These are phyloP conservation scores for Calcarius lapponicus DNA, from an alignment of 2,797 vertebrate genomes.

Conservation along the genomic window DNA sequence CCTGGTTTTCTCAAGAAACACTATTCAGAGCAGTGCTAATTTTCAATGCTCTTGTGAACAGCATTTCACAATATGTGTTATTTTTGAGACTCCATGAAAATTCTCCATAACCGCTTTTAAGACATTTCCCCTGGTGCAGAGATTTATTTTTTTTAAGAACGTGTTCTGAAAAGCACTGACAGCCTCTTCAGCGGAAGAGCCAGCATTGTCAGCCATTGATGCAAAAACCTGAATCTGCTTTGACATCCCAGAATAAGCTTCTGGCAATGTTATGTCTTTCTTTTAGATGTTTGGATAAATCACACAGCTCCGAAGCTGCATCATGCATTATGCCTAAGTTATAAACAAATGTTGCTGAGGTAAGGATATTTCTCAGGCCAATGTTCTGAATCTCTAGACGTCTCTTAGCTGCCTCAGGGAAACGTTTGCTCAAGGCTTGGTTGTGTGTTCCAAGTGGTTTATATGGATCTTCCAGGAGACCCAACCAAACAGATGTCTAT, in stretches of 20 bases:
- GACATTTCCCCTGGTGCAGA: conserved; percentile 51
- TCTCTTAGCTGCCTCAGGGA: conserved; percentile 55
- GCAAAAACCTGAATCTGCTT: conserved; percentile 73
- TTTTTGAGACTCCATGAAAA: conserved; percentile 67
- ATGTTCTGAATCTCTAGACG: conserved; percentile 35
- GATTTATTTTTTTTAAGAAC: conserved; percentile 43
- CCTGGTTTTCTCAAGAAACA: conserved; percentile 16
- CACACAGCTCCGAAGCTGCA: conserved; percentile 54
- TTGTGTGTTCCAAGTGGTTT: conserved; percentile 38
- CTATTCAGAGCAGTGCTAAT: background rate
- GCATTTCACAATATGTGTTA: conserved; percentile 41
- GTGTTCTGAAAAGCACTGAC: conserved; percentile 74
- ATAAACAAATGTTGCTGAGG: conserved; percentile 73
- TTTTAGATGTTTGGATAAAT: conserved; percentile 77
- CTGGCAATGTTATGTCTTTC: conserved; percentile 76
- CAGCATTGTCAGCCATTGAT: conserved; percentile 73
- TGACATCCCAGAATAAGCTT: conserved; percentile 76
- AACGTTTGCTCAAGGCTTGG: conserved; percentile 54
- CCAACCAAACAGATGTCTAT: conserved; percentile 29
- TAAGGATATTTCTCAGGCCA: conserved; percentile 65
- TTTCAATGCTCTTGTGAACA: conserved; percentile 45
- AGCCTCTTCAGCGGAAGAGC: conserved; percentile 70
- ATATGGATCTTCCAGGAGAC: conserved; percentile 17
- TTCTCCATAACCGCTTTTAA: conserved; percentile 64
- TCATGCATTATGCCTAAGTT: conserved; percentile 68